Base-by-base conservation (phyloP, 2,888 invertebrate species). In the Orthosia cruda region DNA sequence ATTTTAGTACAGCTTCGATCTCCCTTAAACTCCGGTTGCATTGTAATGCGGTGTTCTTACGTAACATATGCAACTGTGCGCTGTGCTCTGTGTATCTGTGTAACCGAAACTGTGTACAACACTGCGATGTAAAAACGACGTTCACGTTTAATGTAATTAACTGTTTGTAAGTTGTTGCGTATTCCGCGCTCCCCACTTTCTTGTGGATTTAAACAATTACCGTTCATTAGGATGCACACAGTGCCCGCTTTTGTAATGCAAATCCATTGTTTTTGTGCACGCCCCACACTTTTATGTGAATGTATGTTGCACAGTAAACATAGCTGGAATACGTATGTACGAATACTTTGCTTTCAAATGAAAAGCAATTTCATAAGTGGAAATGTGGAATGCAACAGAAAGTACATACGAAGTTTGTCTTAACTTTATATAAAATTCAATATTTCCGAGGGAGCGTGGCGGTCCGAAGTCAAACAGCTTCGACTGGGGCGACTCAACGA, bases 181-280 rank as follows among this genome's bases (percentile, higher is more conserved):
- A 90, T 89, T 90, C 90, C 71, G 80, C 84, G 84, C 83, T 86
- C 79, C 81, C 86, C 88, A 87, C 89, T 90, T 92, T 92, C 93
- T 94, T 94, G 95, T 93, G 92, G 93, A 91, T 93, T 94, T 92
- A 92, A 94, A 94, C 94, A 94, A 95, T 95, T 95, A 94, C 89
- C 89, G 92, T 94, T 94, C 93, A 93, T 95, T 94, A 94, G 92
- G 91, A 93, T 92, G 93, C 93, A 91, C 90, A 90, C 88, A 86
- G 83, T 85, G 85, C 87, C 78, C 80, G 93, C 90, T 91, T 93
- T 94, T 95, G 93, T 93, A 90, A 94, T 94, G 95, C 92, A 94
- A 94, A 94, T 93, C 87, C 91, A 90, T 92, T 93, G 94, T 94
- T 93, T 94, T 93, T 92, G 89, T 89, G 86, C 88, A 88, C 82